Conservation (phyloP, 1,140 invertebrate genomes). For the Orchestia grillus region DNA sequence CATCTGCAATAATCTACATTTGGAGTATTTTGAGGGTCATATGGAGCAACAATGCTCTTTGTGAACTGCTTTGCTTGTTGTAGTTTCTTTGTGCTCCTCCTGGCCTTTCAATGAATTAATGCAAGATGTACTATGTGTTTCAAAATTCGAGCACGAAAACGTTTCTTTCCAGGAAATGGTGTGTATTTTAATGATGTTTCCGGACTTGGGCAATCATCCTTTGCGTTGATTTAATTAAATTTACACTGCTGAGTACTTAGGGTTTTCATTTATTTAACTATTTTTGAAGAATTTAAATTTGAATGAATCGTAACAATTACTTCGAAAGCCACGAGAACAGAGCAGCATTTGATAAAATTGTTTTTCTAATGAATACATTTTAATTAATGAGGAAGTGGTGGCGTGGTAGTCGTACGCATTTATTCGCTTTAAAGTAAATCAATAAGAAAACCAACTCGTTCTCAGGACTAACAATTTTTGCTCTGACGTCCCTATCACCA, state of each 20-base stretch:
- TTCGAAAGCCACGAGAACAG: too few relatives aligned
- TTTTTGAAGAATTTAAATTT: too few relatives aligned
- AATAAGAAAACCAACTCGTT: not conserved
- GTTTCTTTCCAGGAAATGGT: not conserved
- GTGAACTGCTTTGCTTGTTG: not conserved
- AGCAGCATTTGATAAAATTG: too few relatives aligned
- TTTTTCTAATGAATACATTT: too few relatives aligned
- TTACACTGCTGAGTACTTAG: not conserved
- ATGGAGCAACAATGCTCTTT: not conserved
- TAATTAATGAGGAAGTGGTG: too few relatives aligned
- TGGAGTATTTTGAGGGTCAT: not conserved
- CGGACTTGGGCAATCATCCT: not conserved
- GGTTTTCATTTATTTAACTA: not conserved
- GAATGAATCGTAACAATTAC: too few relatives aligned
- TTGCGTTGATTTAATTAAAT: not conserved
- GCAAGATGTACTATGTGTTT: not conserved
- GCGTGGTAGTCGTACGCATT: not conserved
- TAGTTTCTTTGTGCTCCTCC: not conserved
- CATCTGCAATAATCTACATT: not conserved
- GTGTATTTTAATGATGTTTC: not conserved
- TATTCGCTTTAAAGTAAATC: not conserved
- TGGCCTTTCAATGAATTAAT: not conserved
- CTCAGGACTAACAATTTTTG: not conserved
- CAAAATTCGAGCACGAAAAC: not conserved
- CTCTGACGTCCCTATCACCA: not conserved